Percentiles rank a stretch among this genome's conserved stretches.
These are phyloP conservation scores for Aramus guarauna DNA, from an alignment of 2,113 vertebrate species.

Conservation along the genomic window DNA sequence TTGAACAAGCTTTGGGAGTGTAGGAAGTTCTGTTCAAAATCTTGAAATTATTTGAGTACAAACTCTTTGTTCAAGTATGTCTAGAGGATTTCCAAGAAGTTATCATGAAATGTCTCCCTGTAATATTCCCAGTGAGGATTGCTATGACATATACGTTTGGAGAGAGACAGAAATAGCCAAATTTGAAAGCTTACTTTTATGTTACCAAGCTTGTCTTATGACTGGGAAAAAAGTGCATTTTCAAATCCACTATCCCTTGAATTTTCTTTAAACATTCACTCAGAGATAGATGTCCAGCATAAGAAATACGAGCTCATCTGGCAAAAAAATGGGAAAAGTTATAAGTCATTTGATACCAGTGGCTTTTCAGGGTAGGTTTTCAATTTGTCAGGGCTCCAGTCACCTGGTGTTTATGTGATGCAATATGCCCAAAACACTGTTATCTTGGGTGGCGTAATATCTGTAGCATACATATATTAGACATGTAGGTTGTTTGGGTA, in stretches of 20 bases:
- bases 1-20: not conserved
- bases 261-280: not conserved
- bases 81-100: not conserved
- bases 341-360: not conserved
- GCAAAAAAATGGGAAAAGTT: not conserved
- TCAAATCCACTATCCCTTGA: not conserved
- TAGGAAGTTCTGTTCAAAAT: not conserved
- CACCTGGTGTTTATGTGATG: not conserved
- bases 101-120: not conserved
- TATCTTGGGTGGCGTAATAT: not conserved
- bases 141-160: not conserved
- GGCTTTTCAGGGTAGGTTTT: not conserved
- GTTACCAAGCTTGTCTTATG: not conserved
- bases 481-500: not conserved
- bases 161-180: not conserved
- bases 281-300: not conserved
- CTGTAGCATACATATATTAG: not conserved
- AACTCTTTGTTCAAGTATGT: not conserved
- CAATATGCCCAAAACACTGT: not conserved
- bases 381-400: not conserved
- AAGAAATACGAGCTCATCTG: not conserved
- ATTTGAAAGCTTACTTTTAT: not conserved
- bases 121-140: not conserved
- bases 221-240: not conserved
- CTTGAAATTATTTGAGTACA: not conserved